Evolutionary conservation across 2,113 vertebrate genomes (phyloP), one percentile per base, ranked within the genome.

Genomic region (Thunnus thynnus): DNA sequence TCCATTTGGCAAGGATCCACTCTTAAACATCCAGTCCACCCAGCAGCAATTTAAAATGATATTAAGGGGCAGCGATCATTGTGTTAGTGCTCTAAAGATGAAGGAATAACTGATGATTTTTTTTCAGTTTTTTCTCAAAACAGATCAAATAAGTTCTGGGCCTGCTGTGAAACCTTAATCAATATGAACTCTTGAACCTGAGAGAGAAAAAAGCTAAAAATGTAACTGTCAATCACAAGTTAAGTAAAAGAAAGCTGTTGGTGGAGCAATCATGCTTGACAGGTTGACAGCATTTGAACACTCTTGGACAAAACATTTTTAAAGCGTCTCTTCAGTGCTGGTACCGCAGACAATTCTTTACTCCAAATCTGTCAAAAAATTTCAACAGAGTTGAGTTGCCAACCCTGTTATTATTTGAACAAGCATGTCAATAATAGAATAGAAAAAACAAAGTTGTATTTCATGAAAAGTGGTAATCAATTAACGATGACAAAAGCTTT

Each of bases 381-480:
- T 88, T 80, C 81, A 50, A 18, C 75, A 9, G 50, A 20, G 61
- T n/a, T 5, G 76, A 80, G 67, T 18, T 47, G 75, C 76, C 77
- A 65, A 50, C 80, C 61, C 79, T 80, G 80, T 82, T 72, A 84
- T 92, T 84, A 84, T 85, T 72, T 80, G 73, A 74, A 84, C 83
- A 61, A 76, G 74, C 36, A 18, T 71, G 82, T 82, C 78, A 67
- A 77, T 89, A 82, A 76, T 50, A 85, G 67, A 63, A 51, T 0
- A 12, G 56, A 64, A 55, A 58, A 85, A 86, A 77, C 56, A 81
- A 90, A 87, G 77, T 55, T 77, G 79, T 57, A 58, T 85, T 78
- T 76, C 63, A 41, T 69, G 88, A 78, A 80, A 81, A 87, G 82
- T 50, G 76, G 36, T 50, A 56, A 90, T 87, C 84, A 76, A 73